Evolutionary conservation across 2,888 invertebrate genomes (phyloP).

Genomic region (Imbricaverruca yamaguchii): DNA sequence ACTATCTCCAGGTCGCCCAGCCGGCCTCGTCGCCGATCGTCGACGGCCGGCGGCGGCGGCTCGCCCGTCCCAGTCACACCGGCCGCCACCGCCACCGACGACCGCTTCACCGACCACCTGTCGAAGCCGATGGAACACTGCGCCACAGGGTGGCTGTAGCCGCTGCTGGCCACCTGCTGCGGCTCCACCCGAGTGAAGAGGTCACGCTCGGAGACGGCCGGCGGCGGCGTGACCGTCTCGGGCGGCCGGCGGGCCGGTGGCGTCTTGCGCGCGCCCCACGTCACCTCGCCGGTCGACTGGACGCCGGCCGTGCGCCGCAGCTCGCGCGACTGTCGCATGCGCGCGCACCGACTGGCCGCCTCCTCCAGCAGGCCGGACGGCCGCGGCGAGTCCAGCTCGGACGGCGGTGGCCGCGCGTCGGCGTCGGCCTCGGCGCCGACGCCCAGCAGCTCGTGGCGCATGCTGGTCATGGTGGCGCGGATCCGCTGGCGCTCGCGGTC

Average conservation of each 20-base stretch:
- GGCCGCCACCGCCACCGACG: neutral
- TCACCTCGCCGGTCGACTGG: neutral
- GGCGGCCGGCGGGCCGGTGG: neutral
- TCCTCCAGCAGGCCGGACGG: constrained; percentile 1
- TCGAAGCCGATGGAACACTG: neutral
- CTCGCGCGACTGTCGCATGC: constrained; percentile 9
- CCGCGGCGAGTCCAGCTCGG: no score
- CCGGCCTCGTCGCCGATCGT: neutral
- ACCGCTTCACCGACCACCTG: neutral
- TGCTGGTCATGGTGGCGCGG: constrained; percentile 4
- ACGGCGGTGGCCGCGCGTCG: neutral
- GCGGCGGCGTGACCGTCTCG: neutral
- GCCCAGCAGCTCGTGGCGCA: neutral
- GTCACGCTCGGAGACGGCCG: neutral
- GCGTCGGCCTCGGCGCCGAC: neutral
- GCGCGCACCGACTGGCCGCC: neutral
- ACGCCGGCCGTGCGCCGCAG: neutral
- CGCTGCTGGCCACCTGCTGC: neutral
- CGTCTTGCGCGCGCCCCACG: neutral
- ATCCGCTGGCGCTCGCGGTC: neutral
- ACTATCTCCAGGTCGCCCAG: neutral
- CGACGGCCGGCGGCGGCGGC: neutral
- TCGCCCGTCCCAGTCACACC: neutral
- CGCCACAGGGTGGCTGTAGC: neutral
- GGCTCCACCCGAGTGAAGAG: neutral